Conservation (phyloP, 2,797 vertebrate species). For the Alosa sapidissima region DNA sequence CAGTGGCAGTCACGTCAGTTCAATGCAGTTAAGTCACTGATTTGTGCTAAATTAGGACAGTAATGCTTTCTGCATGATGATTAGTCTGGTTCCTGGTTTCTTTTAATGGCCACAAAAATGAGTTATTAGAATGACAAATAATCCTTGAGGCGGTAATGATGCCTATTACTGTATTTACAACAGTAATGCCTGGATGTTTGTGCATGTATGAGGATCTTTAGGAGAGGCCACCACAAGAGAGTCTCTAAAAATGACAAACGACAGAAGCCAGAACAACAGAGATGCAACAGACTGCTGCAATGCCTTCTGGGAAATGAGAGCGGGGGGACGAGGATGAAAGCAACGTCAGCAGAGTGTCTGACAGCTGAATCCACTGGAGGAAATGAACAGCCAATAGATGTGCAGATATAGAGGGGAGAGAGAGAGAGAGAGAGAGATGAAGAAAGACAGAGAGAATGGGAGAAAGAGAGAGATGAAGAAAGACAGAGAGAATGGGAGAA, state of each 20-base stretch:
- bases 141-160: background rate
- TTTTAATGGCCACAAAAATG: background rate
- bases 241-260: background rate
- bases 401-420: background rate
- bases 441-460: no score
- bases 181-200: background rate
- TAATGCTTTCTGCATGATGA: background rate
- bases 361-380: background rate
- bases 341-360: constrained; percentile 12
- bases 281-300: background rate
- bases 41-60: background rate
- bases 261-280: background rate
- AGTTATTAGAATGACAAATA: background rate
- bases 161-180: background rate
- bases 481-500: no score
- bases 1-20: background rate
- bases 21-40: background rate
- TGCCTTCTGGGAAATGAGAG: background rate
- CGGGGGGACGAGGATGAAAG: constrained; percentile 29
- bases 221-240: background rate
- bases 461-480: no score
- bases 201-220: background rate
- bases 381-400: constrained; percentile 5
- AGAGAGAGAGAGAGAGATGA: background rate
- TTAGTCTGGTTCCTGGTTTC: background rate